These are phyloP conservation scores for Fringilla coelebs DNA, from an alignment of 2,797 vertebrate species.

Conservation along the genomic window DNA sequence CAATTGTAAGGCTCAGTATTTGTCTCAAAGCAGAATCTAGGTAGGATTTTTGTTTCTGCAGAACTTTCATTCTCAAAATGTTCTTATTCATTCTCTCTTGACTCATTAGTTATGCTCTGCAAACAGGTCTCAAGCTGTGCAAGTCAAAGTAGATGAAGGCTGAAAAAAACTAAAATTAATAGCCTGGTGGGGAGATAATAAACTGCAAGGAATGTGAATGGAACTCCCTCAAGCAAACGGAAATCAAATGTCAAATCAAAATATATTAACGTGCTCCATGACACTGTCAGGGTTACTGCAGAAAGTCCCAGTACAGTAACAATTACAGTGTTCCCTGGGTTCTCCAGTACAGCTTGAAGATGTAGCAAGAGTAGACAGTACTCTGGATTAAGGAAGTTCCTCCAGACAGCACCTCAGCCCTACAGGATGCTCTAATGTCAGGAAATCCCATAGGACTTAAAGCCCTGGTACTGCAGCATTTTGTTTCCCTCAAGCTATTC, in stretches of 20 bases:
- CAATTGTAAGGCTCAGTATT: background rate
- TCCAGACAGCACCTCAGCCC: background rate
- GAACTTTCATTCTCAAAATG: background rate
- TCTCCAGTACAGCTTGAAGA: background rate
- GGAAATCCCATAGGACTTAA: background rate
- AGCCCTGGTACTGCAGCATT: background rate
- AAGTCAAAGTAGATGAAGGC: background rate
- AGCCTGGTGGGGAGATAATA: background rate
- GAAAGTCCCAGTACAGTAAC: background rate
- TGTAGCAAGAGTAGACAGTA: background rate
- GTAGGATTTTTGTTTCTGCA: background rate
- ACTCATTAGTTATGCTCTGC: background rate
- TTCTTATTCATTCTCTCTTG: background rate
- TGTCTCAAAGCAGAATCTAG: background rate
- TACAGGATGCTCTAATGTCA: background rate
- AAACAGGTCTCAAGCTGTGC: background rate
- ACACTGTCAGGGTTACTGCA: background rate
- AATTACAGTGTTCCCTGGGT: background rate
- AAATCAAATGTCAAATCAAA: background rate
- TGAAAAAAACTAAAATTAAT: background rate
- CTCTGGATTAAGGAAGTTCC: background rate
- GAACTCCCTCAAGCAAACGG: background rate
- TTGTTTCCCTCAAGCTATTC: background rate
- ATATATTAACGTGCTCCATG: background rate
- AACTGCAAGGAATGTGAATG: background rate